Base-by-base conservation (phyloP, 1,140 invertebrate genomes). In the Leucophenga varia region DNA sequence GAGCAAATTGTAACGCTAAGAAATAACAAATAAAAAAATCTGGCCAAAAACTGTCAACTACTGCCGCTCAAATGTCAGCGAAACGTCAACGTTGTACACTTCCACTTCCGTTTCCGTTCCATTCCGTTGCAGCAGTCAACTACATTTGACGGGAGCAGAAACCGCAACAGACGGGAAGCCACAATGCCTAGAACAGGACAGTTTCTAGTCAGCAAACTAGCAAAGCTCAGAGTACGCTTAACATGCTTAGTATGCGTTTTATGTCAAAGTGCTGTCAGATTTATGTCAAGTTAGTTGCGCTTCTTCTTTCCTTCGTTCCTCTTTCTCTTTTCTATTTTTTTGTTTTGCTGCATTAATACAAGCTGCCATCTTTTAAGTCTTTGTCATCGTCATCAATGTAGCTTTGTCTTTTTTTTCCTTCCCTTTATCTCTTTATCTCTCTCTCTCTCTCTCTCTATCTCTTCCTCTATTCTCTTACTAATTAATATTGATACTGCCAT, bases 191-290 rank as follows among this genome's bases (percentile, higher is more conserved):
- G n/a, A n/a, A n/a, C n/a, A n/a, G n/a, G n/a, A n/a, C n/a, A n/a
- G 43, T 38, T 21, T 17, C 40, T 47, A 47, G 30, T 57, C 32
- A 45, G 52, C 32, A 61, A 65, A 54, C 63, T n/a, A n/a, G 63
- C 58, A 45, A 48, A 60, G 55, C 58, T 54, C 59, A 64, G 61
- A 13, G 4, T 34, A 4, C 31, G 51, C 47, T 25, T 49, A 54
- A 56, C 47, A 52, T 59, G 63, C 63, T 67, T 55, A 67, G 63
- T 59, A 63, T 67, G 63, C 63, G 63, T 67, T 67, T 51, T 48
- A 48, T 63, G 63, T 67, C 63, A 67, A 67, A 67, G 63, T 46
- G 50, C 59, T 67, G 63, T 67, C 63, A 59, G 63, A 61, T 67
- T 67, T 67, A 51, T 63, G 63, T 67, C 63, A 63, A 38, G 37